Evolutionary conservation across 2,888 invertebrate species (phyloP).

Genomic region (Pristionchus arcanus): DNA sequence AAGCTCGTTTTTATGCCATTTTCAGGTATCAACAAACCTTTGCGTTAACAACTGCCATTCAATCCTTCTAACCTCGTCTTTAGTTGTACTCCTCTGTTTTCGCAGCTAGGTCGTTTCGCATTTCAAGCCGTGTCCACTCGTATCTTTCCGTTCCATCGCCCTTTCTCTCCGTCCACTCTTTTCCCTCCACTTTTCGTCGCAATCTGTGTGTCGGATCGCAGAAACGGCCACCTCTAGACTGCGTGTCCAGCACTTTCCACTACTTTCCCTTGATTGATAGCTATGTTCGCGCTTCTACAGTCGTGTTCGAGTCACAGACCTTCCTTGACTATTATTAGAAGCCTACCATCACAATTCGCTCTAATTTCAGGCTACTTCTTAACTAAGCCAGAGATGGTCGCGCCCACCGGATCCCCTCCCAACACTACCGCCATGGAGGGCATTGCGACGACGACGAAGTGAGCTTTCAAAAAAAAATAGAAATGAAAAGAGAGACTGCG

Average conservation of each 20-base stretch:
- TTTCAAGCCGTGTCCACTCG: not conserved
- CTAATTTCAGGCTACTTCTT: no score
- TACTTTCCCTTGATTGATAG: not conserved
- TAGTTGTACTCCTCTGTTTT: not conserved
- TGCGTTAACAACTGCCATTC: not conserved
- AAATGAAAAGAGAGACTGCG: no score
- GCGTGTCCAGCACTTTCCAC: no score
- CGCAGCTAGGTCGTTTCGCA: not conserved
- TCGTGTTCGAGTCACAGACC: no score
- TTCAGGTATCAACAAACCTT: no score
- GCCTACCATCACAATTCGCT: no score
- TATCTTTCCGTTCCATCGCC: slow-evolving; percentile 20
- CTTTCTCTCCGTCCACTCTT: no score
- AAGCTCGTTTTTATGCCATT: no score
- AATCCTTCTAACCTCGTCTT: not conserved
- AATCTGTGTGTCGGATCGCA: no score
- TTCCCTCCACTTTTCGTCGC: not conserved
- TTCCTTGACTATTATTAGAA: no score
- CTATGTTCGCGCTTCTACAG: not conserved
- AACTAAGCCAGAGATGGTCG: not conserved
- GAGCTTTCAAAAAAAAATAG: no score
- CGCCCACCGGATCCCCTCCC: not conserved
- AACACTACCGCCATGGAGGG: slow-evolving; percentile 5
- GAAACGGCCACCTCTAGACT: not conserved
- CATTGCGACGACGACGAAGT: not conserved